These are phyloP conservation scores for Elgonia sp. DNA, from an alignment of 2,888 invertebrate species.

Conservation along the genomic window DNA sequence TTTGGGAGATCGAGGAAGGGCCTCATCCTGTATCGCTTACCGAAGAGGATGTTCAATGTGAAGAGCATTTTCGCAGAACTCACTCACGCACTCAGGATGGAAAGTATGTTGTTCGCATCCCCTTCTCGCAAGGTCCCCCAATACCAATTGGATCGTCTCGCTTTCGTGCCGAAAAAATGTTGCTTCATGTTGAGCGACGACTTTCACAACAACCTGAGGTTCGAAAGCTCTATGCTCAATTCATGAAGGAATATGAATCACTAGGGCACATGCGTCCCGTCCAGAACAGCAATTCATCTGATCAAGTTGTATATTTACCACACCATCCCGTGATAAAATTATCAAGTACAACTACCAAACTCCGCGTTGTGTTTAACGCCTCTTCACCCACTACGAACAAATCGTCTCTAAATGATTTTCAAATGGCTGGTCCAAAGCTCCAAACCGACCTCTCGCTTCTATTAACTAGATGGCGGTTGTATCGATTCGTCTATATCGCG, in stretches of 20 bases:
- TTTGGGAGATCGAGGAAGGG: neutral
- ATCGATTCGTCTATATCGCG: neutral
- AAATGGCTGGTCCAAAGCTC: neutral
- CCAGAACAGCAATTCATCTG: neutral
- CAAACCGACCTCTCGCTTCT: neutral
- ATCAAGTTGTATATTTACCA: neutral
- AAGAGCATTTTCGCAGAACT: neutral
- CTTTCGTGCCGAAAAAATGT: neutral
- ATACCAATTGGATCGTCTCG: neutral
- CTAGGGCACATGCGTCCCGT: neutral
- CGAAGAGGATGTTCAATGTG: neutral
- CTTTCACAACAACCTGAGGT: neutral
- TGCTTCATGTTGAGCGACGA: neutral
- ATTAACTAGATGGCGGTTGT: neutral
- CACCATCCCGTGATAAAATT: slow-evolving; percentile 7
- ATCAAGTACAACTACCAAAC: slow-evolving; percentile 11
- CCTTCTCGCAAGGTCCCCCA: neutral
- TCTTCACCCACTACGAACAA: neutral
- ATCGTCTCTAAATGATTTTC: neutral
- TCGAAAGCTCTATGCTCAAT: neutral
- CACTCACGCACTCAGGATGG: neutral
- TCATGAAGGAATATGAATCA: neutral
- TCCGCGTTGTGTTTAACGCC: slow-evolving; percentile 28
- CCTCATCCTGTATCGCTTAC: neutral
- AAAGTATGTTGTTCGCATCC: neutral